These are phyloP conservation scores for Diplogasteroides magnus DNA, from an alignment of 1,140 invertebrate genomes.

Conservation along the genomic window DNA sequence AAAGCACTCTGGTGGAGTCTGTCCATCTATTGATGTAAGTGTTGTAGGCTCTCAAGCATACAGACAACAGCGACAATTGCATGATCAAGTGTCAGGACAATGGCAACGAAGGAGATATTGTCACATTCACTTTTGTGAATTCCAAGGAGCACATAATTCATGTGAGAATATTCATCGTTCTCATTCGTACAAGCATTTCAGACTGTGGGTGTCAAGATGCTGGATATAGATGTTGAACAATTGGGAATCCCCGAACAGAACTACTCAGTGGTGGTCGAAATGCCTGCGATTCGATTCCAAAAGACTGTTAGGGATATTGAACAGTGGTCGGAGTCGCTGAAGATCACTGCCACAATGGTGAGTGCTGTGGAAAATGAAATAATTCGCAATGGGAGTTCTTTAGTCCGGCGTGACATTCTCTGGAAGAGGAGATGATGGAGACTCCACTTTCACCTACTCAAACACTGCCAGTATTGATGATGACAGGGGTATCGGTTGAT, in stretches of 20 bases:
- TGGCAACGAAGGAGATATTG: constrained; percentile 86
- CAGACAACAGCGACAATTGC: constrained; percentile 85
- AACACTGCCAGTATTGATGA: constrained; percentile 35
- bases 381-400: background rate
- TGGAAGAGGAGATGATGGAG: constrained; percentile 84
- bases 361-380: background rate
- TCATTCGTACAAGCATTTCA: constrained; percentile 80
- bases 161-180: constrained; percentile 37
- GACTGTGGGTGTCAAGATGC: constrained; percentile 97
- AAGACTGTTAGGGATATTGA: constrained; percentile 90
- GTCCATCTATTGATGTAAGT: no score
- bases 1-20: constrained; percentile 83
- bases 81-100: constrained; percentile 82
- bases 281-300: constrained; percentile 90
- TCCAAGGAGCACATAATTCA: constrained; percentile 53
- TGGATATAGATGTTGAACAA: constrained; percentile 97
- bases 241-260: constrained; percentile 96
- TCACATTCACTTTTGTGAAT: constrained; percentile 91
- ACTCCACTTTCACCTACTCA: constrained; percentile 42
- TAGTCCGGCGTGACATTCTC: constrained; percentile 85
- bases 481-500: constrained; percentile 34
- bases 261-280: constrained; percentile 91
- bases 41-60: constrained; percentile 93
- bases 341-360: constrained; percentile 84
- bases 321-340: constrained; percentile 92